These are phyloP conservation scores for Parambassis ranga DNA, from an alignment of 2,797 vertebrate genomes.

Conservation along the genomic window DNA sequence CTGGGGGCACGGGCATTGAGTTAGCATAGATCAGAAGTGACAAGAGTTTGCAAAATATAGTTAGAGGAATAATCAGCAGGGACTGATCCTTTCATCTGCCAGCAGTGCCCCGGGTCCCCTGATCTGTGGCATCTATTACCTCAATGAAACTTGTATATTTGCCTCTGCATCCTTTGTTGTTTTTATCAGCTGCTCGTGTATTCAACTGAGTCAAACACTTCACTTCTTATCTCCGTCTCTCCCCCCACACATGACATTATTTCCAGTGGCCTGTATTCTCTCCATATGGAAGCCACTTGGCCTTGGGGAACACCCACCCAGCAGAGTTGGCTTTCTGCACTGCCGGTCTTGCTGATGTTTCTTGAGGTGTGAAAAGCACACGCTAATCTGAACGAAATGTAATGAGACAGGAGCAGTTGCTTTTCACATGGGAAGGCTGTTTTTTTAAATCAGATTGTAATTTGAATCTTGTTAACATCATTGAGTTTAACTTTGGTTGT, in stretches of 20 bases:
- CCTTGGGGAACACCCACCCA: background rate
- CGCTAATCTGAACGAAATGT: constrained; percentile 42
- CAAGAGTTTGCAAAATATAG: constrained; percentile 75
- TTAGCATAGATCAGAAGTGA: constrained; percentile 64
- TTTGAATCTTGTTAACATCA: constrained; percentile 8
- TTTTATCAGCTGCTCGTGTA: constrained; percentile 25
- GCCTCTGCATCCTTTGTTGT: constrained; percentile 19
- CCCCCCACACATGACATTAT: constrained; percentile 11
- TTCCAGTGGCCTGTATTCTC: constrained; percentile 22
- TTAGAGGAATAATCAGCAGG: constrained; percentile 50
- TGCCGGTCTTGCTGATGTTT: constrained; percentile 18
- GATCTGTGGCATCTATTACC: constrained; percentile 1
- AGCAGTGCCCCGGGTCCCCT: background rate
- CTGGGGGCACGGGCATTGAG: constrained; percentile 30
- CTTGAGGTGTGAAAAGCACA: constrained; percentile 33
- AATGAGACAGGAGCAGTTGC: constrained; percentile 10
- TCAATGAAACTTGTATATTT: background rate
- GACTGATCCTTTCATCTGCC: constrained; percentile 24
- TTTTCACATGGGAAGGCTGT: constrained; percentile 1
- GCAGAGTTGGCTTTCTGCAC: background rate
- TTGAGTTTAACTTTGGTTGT: too few species aligned
- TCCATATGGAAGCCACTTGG: constrained; percentile 28
- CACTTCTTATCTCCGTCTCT: constrained; percentile 24
- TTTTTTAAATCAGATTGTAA: background rate
- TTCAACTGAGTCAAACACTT: background rate